These are phyloP conservation scores for Lindbergichthys nudifrons DNA, from an alignment of 2,797 vertebrate genomes.

Conservation along the genomic window DNA sequence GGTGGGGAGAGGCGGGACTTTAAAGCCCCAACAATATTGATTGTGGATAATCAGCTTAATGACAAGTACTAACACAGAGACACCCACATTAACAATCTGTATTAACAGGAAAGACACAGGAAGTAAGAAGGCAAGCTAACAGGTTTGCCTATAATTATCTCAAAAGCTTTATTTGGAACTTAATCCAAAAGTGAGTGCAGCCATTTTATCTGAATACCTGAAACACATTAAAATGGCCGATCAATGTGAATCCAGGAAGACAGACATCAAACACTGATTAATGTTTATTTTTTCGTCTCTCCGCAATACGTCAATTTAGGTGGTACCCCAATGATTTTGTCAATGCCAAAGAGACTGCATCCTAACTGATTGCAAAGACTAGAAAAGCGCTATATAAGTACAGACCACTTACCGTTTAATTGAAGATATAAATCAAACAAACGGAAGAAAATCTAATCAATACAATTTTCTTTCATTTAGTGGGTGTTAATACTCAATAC, in stretches of 20 bases:
- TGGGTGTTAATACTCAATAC: conserved; percentile 25
- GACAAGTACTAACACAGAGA: conserved; percentile 32
- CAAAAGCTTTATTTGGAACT: background rate
- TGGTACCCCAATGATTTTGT: background rate
- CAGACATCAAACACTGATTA: too few relatives aligned
- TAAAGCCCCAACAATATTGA: conserved; percentile 47
- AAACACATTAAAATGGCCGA: background rate
- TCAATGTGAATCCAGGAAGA: too few relatives aligned
- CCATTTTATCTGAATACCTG: background rate
- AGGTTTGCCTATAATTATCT: background rate
- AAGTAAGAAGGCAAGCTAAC: background rate
- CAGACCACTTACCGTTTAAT: too few relatives aligned
- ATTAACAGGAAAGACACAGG: background rate
- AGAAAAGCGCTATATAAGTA: too few relatives aligned
- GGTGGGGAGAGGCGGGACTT: conserved; percentile 22
- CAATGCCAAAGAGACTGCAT: too few relatives aligned
- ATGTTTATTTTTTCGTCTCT: too few relatives aligned
- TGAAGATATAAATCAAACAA: too few relatives aligned
- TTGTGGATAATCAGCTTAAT: conserved; percentile 41
- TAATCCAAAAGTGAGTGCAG: background rate
- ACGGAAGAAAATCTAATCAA: too few relatives aligned
- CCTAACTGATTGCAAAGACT: background rate
- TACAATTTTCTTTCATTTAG: conserved; percentile 16
- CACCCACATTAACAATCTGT: conserved; percentile 11
- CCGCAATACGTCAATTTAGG: background rate